A percentile compares a stretch with the other conserved stretches of the same genome.
Conservation (phyloP, 2,888 invertebrate species). For the Pristionchus maxplancki region DNA sequence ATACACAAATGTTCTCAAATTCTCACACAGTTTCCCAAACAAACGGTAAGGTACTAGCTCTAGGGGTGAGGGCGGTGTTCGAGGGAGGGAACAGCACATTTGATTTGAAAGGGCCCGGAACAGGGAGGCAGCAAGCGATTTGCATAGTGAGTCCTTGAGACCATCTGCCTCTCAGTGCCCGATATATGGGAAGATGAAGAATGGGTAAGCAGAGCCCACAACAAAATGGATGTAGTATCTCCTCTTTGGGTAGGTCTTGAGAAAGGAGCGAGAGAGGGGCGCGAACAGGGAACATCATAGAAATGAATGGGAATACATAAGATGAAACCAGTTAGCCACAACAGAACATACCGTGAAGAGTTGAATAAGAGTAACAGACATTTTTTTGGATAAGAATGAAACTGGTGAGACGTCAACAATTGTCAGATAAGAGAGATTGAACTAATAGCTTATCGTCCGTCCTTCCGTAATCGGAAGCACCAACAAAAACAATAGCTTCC, state of each 20-base stretch:
- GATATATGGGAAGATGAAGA: neutral
- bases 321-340: too few species aligned
- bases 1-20: too few species aligned
- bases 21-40: too few species aligned
- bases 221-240: neutral
- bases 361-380: too few species aligned
- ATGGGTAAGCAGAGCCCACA: neutral
- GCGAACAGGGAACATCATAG: neutral
- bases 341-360: too few species aligned
- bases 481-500: constrained; percentile 19
- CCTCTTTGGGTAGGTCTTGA: too few species aligned
- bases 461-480: neutral
- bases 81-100: neutral
- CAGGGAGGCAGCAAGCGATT: neutral
- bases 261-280: neutral
- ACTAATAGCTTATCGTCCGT: too few species aligned
- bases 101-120: neutral
- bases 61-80: too few species aligned
- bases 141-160: neutral
- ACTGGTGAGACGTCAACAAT: neutral
- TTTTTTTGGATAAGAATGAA: too few species aligned
- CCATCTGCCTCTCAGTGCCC: neutral
- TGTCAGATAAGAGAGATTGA: neutral
- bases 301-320: neutral
- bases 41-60: too few species aligned